Evolutionary conservation across 1,140 invertebrate species (phyloP), one percentile per base, ranked within the genome.

Genomic region (Metopolophium dirhodum): DNA sequence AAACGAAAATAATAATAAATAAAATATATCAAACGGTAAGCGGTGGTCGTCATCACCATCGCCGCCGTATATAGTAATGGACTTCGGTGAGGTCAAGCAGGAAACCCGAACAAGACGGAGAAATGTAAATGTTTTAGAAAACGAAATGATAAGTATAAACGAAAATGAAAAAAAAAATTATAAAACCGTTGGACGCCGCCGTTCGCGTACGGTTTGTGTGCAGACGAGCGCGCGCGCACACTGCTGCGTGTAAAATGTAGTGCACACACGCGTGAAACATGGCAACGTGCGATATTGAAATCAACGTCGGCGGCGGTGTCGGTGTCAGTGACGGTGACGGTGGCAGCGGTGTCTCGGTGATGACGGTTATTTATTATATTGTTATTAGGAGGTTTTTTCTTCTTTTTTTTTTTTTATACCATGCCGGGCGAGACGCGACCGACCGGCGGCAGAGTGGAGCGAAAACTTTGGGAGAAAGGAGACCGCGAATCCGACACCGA

Each of bases 41-140:
- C 7, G 51, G 51, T 54, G 51, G 51, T 54, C 37, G 89, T 35
- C 22, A n/a, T 89, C 49, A 49, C 87, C 51, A 22, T 57, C 35
- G 20, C 20, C n/a, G 20, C 14, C 30, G 18, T 18, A n/a, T 30
- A 41, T 11, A 23, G 30, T 30, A 82, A 91, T 91, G 22, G 41
- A 23, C 22, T 35, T 7, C 9, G 47, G 49, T 83, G 77, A 92
- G 82, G 82, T 92, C 91, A 92, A 49, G 47, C 91, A 92, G 82
- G 91, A 92, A 57, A 92, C 35, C 35, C 91, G 23, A 1, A 54
- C 20, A 22, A 86, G 68, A 0, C 23, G 47, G 49, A 8, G 45
- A 82, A 93, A 93, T 93, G 51, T 93, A 93, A 86, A 93, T 86
- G 82, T 93, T 86, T 30, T 82, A 86, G 82, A 86, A 86, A 93